Base-by-base conservation (phyloP, 2,113 vertebrate species). In the Leptobrachium leishanense region DNA sequence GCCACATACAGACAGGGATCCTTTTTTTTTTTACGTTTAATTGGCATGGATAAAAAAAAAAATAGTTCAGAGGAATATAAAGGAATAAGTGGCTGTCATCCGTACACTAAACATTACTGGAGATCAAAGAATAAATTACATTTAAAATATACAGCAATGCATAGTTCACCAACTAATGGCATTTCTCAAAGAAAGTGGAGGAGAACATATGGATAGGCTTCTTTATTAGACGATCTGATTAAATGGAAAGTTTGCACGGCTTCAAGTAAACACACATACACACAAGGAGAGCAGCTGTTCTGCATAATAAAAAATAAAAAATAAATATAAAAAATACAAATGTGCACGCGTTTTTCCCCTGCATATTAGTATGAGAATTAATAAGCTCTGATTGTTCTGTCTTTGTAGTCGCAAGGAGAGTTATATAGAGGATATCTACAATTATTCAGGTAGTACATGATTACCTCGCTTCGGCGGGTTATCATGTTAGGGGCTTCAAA, bases 11-110 rank as follows among this genome's bases (percentile, higher is more conserved):
- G 82, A 54, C 81, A 68, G 41, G 68, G 82, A 79, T 70, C 63
- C 66, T 76, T 50, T 50, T 50, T 50, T 50, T 50, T 50, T 50
- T 62, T 31, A 20, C 43, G 13, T 83, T 87, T 85, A 71, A 84
- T 83, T 83, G 69, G 70, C 76, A 83, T 86, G 72, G 39, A 76
- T 71, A 84, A 79, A 74, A 85, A 72, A 72, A 84, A 79, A 74
- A 85, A 72, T 15, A 12, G 72, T 88, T 89, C 12, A 59, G 41
- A 72, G 73, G 84, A 82, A 79, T 82, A 86, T 72, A 85, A 84
- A 71, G 67, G 82, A 69, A 53, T 20, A 7, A 85, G 41, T 70
- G 50, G 74, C 75, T 82, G 79, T 42, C 73, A 65, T 64, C 78
- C 75, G 66, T 57, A 71, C 72, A 82, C 79, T 62, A 80, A 83